Evolutionary conservation across 2,888 invertebrate genomes (phyloP).

Genomic region (Lumbricus terrestris): DNA sequence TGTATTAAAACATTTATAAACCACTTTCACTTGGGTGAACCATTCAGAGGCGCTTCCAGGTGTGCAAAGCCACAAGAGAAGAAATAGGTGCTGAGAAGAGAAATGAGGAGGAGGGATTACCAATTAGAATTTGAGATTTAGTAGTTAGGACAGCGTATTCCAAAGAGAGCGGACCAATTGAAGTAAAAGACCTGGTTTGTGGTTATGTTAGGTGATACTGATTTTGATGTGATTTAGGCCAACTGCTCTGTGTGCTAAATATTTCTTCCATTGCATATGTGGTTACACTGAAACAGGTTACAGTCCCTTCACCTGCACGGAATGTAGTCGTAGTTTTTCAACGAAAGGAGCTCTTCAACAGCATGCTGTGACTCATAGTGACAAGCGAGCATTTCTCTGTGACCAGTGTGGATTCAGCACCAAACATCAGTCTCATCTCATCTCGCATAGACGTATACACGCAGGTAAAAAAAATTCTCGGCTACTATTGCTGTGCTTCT

Average conservation of each 20-base stretch:
- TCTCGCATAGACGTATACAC: slow-evolving; percentile 69
- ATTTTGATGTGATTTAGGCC: not conserved
- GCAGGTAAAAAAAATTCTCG: slow-evolving; percentile 57
- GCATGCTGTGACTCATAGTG: slow-evolving; percentile 65
- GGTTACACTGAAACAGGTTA: slow-evolving; percentile 55
- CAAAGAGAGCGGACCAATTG: no score
- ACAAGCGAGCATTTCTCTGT: slow-evolving; percentile 66
- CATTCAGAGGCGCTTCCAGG: no score
- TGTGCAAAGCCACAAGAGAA: no score
- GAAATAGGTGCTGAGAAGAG: no score
- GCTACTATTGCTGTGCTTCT: not conserved
- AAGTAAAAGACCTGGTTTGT: no score
- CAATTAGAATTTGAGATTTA: no score
- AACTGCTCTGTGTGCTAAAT: not conserved
- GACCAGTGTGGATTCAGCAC: slow-evolving; percentile 71
- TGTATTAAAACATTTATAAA: no score
- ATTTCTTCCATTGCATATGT: not conserved
- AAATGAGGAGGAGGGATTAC: no score
- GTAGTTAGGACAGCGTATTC: no score
- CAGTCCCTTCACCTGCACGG: slow-evolving; percentile 65
- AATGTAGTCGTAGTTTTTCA: slow-evolving; percentile 66
- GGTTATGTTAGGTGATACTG: not conserved
- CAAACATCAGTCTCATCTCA: slow-evolving; percentile 69
- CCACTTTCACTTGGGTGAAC: no score
- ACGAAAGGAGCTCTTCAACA: slow-evolving; percentile 66